phyloP scores from a whole-genome alignment of 1,140 invertebrate species.

The Bombus pyrosoma region DNA sequence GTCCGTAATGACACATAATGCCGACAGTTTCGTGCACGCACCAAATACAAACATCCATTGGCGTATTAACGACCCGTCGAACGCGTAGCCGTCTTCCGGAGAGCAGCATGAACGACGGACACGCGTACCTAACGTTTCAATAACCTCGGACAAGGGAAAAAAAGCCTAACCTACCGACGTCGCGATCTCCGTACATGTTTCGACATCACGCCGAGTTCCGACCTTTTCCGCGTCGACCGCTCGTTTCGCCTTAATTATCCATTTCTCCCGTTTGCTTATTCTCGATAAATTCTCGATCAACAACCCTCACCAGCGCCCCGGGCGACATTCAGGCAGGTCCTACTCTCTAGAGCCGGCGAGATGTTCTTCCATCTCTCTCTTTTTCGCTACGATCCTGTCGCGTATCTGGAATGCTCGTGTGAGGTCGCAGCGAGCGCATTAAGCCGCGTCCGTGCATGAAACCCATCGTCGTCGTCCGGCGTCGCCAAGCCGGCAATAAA shows the following conservation, averaged over 20 bases:
- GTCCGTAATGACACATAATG: constrained; percentile 27
- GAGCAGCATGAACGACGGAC: background rate
- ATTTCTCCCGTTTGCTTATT: constrained; percentile 29
- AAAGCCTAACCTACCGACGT: background rate
- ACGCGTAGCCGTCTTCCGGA: too few species aligned
- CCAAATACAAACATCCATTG: background rate
- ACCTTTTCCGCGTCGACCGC: background rate
- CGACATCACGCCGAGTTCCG: background rate
- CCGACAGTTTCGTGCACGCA: background rate
- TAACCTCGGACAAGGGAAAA: background rate
- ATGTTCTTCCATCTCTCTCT: background rate
- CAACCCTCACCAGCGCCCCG: constrained; percentile 10
- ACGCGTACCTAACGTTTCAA: constrained; percentile 3
- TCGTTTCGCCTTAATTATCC: constrained; percentile 14
- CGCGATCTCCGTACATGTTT: background rate
- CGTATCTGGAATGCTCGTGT: constrained; percentile 37
- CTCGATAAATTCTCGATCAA: constrained; percentile 44
- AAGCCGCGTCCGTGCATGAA: constrained; percentile 37
- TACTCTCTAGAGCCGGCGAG: background rate
- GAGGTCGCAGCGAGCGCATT: constrained; percentile 33
- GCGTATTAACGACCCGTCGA: background rate
- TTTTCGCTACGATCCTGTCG: background rate
- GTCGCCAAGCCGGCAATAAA: constrained; percentile 63
- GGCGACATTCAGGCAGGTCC: constrained; percentile 17
- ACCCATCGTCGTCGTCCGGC: constrained; percentile 30